phyloP scores from a whole-genome alignment of 2,888 invertebrate genomes.

The Cephus sareptanus region DNA sequence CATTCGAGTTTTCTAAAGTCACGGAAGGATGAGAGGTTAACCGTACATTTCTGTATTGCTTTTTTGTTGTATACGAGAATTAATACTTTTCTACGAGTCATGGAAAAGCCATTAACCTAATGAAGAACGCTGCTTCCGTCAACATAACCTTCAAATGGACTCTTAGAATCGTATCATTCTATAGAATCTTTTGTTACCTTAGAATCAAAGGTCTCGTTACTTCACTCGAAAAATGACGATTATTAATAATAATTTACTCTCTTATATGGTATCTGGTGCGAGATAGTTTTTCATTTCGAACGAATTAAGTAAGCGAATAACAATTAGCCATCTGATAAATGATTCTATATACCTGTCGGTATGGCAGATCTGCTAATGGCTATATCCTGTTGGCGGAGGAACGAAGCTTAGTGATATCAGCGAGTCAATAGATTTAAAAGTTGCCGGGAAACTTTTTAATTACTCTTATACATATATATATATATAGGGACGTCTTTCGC shows the following conservation, averaged over 20 bases:
- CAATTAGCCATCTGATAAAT: neutral
- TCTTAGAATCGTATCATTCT: neutral
- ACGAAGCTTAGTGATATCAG: neutral
- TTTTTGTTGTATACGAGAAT: neutral
- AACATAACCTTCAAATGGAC: neutral
- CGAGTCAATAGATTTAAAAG: conserved; percentile 5
- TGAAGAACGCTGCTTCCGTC: neutral
- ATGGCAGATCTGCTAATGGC: neutral
- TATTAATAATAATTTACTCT: no score
- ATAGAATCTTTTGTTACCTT: neutral
- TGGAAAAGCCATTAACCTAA: neutral
- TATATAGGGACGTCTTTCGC: conserved; percentile 5
- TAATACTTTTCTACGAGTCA: neutral
- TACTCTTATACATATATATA: conserved; percentile 12
- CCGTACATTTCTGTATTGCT: neutral
- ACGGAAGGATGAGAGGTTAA: neutral
- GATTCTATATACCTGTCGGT: neutral
- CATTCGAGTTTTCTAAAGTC: neutral
- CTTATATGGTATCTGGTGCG: no score
- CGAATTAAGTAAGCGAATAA: neutral
- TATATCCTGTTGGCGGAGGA: neutral
- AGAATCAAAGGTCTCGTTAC: no score
- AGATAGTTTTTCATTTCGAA: neutral
- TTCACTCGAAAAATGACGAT: no score
- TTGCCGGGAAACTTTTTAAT: conserved; percentile 24